Percentiles rank a stretch among this genome's conserved stretches.
phyloP scores from a whole-genome alignment of 2,888 invertebrate genomes.

The Trichopoda pennipes region DNA sequence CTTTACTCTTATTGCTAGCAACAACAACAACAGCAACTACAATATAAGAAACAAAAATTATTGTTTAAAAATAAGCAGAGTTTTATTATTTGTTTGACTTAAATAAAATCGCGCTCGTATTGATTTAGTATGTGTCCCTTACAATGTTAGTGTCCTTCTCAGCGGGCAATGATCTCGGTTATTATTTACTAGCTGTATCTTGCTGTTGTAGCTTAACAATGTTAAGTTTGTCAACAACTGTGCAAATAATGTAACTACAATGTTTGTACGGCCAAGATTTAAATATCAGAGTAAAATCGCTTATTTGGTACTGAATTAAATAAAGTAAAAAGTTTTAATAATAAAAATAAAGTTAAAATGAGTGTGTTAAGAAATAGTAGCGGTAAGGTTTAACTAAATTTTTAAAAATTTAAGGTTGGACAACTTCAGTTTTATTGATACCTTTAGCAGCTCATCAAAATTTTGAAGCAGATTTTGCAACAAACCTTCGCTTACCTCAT shows the following conservation, averaged over 20 bases:
- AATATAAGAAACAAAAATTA: constrained; percentile 19
- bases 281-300: constrained; percentile 22
- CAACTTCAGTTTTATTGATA: too few relatives aligned
- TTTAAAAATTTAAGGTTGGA: too few relatives aligned
- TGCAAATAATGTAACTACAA: constrained; percentile 55
- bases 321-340: too few relatives aligned
- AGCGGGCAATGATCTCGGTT: constrained; percentile 58
- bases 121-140: constrained; percentile 59
- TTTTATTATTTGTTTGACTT: constrained; percentile 67
- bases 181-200: constrained; percentile 40
- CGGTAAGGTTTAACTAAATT: too few relatives aligned
- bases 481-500: too few relatives aligned
- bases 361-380: too few relatives aligned
- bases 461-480: too few relatives aligned
- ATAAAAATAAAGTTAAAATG: too few relatives aligned
- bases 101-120: constrained; percentile 35
- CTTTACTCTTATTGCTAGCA: constrained; percentile 48
- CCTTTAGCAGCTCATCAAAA: too few relatives aligned
- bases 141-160: constrained; percentile 60
- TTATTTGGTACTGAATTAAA: too few relatives aligned
- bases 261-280: constrained; percentile 38
- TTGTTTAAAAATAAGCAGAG: constrained; percentile 55
- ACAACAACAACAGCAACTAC: background rate
- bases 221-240: constrained; percentile 59
- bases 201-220: constrained; percentile 26